Base-by-base conservation (phyloP, 2,797 vertebrate genomes). In the Danio choprae region DNA sequence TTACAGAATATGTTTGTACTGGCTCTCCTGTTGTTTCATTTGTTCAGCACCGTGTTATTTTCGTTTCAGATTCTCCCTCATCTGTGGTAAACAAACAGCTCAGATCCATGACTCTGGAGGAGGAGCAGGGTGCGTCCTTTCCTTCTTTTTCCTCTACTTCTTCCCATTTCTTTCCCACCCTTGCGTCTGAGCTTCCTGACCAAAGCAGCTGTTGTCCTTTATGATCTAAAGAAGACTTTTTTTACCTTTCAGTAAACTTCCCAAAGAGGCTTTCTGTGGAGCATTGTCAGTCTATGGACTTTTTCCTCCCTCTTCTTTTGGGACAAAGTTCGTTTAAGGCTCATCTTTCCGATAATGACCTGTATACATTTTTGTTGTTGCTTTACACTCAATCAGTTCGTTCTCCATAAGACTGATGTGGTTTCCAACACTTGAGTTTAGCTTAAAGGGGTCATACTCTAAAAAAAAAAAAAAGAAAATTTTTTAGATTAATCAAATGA, bases 51-150 rank as follows among this genome's bases (percentile, higher is more conserved):
- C 91, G 90, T 97, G 88, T 97, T 91, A 12, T 97, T 97, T 97
- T 95, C 96, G 94, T 97, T 98, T 94, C 97, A 99, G 97, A 98
- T 97, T 98, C 96, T 90, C 95, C 97, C 92, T 96, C 96, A 87
- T 97, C 97, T 93, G 96, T 96, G 95, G 96, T 97, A 94, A 98
- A 98, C 96, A 97, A 96, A 96, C 96, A 98, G 94, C 97, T 98
- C 91, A 97, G 97, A 97, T 97, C 97, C 95, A 97, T 98, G 97
- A 97, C 95, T 93, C 96, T 98, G 92, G 96, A 97, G 89, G 97
- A 98, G 94, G 95, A 95, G 93, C 95, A 95, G 95, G 97, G 97
- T 98, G 96, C 95, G 97, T 95, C 92, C 81, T 62, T 88, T 90
- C 63, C 60, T 29, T 71, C 74, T 65, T 84, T 59, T 75, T 72